Percentiles rank a stretch among this genome's conserved stretches.
phyloP scores from a whole-genome alignment of 2,113 vertebrate genomes.

The Tonatia bakeri region DNA sequence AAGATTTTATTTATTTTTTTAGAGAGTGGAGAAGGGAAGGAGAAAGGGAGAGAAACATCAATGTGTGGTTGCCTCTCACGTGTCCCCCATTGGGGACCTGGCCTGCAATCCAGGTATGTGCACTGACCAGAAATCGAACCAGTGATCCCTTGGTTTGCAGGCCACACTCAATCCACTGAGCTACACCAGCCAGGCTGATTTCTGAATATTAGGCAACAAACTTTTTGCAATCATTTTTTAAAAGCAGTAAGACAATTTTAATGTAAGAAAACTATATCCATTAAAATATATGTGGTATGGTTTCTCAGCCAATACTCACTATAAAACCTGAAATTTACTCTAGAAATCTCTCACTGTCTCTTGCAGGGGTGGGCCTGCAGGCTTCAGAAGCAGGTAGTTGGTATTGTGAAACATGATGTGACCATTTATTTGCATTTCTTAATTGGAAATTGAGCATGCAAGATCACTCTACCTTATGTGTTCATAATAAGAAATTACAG shows the following conservation, averaged over 20 bases:
- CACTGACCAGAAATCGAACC: too few species aligned
- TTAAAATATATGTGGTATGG: background rate
- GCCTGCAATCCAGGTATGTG: too few species aligned
- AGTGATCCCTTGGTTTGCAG: too few species aligned
- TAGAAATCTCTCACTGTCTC: background rate
- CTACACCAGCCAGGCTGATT: too few species aligned
- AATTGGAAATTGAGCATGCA: constrained; percentile 34
- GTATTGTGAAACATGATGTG: background rate
- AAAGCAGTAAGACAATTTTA: constrained; percentile 11
- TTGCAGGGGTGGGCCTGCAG: background rate
- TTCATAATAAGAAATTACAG: constrained; percentile 39
- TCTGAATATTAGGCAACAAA: background rate
- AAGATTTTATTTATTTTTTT: too few species aligned
- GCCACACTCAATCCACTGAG: too few species aligned
- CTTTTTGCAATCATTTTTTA: background rate
- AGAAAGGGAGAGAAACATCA: too few species aligned
- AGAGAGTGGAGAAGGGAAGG: too few species aligned
- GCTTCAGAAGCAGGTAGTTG: background rate
- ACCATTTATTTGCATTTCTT: constrained; percentile 40
- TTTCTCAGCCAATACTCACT: background rate
- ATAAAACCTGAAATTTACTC: background rate
- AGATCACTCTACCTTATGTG: background rate
- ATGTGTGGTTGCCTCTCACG: too few species aligned
- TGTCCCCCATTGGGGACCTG: too few species aligned
- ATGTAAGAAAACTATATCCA: background rate